These are phyloP conservation scores for Pedionomus torquatus DNA, from an alignment of 2,113 vertebrate genomes.

Conservation along the genomic window DNA sequence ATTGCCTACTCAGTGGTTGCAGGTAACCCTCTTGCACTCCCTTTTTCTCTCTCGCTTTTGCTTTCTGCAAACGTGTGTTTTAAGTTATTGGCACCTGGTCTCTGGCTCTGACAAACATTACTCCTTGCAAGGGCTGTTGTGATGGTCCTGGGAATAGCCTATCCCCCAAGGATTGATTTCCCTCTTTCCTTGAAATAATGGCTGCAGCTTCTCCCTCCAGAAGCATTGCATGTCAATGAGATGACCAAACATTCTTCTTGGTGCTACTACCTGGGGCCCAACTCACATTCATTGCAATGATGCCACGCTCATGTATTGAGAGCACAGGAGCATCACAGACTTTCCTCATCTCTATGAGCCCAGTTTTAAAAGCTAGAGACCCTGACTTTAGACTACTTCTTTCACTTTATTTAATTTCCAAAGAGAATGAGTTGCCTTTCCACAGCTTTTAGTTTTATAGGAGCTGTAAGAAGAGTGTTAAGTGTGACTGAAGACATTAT, in stretches of 20 bases:
- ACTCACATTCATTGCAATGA: neutral
- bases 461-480: neutral
- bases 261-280: neutral
- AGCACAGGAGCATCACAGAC: neutral
- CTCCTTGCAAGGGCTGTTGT: neutral
- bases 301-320: neutral
- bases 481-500: neutral
- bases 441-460: neutral
- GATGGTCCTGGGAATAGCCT: neutral
- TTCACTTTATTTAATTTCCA: neutral
- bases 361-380: neutral
- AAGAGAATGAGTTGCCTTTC: neutral
- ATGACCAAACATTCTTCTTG: neutral
- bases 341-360: neutral
- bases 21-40: neutral
- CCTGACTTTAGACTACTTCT: neutral
- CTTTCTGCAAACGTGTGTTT: neutral
- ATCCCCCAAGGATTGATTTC: neutral
- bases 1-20: neutral
- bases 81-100: neutral
- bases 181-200: accelerated
- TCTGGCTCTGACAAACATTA: neutral
- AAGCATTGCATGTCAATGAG: neutral
- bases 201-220: neutral
- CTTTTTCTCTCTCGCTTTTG: neutral